Evolutionary conservation across 2,888 invertebrate genomes (phyloP), one percentile per base, ranked within the genome.

Genomic region (Phyllotreta cruciferae): DNA sequence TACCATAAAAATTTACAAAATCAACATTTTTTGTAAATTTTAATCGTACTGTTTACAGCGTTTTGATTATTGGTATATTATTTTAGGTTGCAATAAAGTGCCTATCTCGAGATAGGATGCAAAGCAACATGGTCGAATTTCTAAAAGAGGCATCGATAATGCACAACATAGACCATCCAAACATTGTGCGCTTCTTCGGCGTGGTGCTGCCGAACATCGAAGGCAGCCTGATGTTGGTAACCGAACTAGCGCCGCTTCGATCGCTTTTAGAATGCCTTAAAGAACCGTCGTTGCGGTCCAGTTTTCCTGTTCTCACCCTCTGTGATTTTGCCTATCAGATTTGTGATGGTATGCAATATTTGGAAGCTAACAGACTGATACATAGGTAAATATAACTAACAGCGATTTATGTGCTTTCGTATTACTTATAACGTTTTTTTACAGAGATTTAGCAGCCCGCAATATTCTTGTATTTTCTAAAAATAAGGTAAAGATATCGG

Each of bases 131-230:
- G 0, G 92, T 96, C 68, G 97, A 98, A 81, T 98, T 98, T 83
- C 84, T 98, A 54, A 98, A 98, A 81, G 98, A 99, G 82, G 98
- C 98, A 0, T 95, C 95, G 8, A 96, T 98, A 69, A 98, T 99
- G 98, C 97, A 98, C 81, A 90, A 93, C 67, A 96, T 98, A 74
- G 95, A 97, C 79, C 97, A 98, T 80, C 94, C 96, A 64, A 94
- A 96, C 79, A 96, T 99, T 72, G 98, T 98, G 3, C 86, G 96
- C n/a, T 84, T 99, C 62, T 98, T 95, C 80, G 99, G 99, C 1
- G 98, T 99, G 10, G 98, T 98, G 3, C 84, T 98, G 61, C 96
- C 97, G 76, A 90, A 96, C 53, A 73, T 78, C 24, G 78, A 78
- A 57, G 93, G 94, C 76, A 81, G 81, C 70, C 74, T 83, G 13